Conservation (phyloP, 2,113 vertebrate species). For the Chionis minor region DNA sequence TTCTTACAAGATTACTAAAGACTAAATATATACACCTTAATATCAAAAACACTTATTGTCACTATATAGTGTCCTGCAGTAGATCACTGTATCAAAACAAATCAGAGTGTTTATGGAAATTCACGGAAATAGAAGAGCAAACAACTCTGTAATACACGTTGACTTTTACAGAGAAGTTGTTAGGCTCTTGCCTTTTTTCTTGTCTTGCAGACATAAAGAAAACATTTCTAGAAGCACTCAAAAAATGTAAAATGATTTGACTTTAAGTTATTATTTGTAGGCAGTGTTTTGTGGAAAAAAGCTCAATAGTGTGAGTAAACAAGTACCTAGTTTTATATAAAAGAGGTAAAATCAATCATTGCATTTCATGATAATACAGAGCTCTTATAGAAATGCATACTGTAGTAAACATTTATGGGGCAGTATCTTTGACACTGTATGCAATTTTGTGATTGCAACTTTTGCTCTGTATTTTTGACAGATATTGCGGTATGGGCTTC, state of each 20-base stretch:
- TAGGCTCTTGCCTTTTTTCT: neutral
- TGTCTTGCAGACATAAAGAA: neutral
- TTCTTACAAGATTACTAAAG: conserved; percentile 65
- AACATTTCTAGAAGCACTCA: neutral
- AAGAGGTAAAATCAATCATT: neutral
- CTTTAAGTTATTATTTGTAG: neutral
- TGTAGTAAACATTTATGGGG: neutral
- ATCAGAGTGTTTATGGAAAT: neutral
- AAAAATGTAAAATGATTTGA: neutral
- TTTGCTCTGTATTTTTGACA: neutral
- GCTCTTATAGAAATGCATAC: neutral
- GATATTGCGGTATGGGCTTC: neutral
- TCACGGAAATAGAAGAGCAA: neutral
- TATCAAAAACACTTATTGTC: conserved; percentile 56
- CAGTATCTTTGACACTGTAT: neutral
- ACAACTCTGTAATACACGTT: neutral
- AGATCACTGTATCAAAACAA: neutral
- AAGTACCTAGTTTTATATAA: neutral
- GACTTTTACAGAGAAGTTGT: neutral
- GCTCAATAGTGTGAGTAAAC: neutral
- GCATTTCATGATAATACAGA: neutral
- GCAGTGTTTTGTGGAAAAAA: neutral
- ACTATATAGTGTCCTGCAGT: neutral
- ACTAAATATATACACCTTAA: conserved; percentile 61
- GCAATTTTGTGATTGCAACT: neutral